Conservation (phyloP, 2,113 vertebrate species). For the Platysteira castanea region DNA sequence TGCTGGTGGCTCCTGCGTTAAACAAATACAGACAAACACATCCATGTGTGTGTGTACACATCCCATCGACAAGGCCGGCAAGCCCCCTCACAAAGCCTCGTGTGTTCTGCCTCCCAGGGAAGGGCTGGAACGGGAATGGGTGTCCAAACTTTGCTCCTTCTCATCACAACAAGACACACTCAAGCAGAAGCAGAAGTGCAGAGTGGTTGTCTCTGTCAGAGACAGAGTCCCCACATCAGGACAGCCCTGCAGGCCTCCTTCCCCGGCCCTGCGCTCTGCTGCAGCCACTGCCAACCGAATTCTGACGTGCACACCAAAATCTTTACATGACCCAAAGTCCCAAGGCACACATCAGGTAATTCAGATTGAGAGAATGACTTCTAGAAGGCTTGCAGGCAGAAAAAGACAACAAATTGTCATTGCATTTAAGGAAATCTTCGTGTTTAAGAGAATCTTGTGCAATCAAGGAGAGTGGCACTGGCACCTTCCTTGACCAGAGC, state of each 20-base stretch:
- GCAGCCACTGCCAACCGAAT: not conserved
- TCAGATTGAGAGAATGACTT: not conserved
- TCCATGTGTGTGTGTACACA: not conserved
- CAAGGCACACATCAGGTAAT: not conserved
- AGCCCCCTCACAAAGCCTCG: not conserved
- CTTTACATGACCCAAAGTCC: not conserved
- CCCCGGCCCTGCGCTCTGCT: not conserved
- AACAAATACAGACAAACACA: not conserved
- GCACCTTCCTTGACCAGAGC: not conserved
- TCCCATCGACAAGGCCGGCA: not conserved
- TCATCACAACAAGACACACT: not conserved
- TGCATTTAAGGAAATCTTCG: not conserved
- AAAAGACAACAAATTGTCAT: not conserved
- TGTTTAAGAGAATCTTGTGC: not conserved
- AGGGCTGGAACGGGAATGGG: not conserved
- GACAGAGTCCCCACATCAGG: fast-evolving
- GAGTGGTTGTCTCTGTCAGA: not conserved
- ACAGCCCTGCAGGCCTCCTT: not conserved
- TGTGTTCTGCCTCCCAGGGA: not conserved
- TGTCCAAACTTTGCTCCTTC: not conserved
- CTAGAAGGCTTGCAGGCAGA: not conserved
- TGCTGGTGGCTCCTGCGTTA: not conserved
- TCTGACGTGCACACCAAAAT: not conserved
- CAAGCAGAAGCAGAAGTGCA: not conserved
- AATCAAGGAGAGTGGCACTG: not conserved